Base-by-base conservation (phyloP, 1,140 invertebrate genomes). In the Leucophenga varia region DNA sequence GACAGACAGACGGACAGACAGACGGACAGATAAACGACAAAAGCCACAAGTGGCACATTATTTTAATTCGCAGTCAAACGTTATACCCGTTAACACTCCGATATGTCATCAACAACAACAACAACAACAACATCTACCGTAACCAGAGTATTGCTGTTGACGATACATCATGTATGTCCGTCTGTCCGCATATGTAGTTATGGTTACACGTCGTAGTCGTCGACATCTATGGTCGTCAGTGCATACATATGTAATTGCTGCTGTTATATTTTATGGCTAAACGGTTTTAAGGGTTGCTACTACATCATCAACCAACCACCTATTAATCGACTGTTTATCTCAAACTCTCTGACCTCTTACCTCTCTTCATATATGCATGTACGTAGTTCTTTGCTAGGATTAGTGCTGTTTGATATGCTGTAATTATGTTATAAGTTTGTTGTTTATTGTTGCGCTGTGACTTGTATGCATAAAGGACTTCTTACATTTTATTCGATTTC, bases 1-100 rank as follows among this genome's bases (percentile, higher is more conserved):
- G n/a, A n/a, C n/a, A n/a, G n/a, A n/a, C n/a, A n/a, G n/a, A n/a
- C n/a, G n/a, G n/a, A n/a, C n/a, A n/a, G n/a, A n/a, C n/a, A n/a
- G n/a, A n/a, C n/a, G n/a, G n/a, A n/a, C n/a, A n/a, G n/a, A n/a
- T n/a, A n/a, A n/a, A 6, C 5, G 19, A 25, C 44, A 25, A 40
- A 53, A 54, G 68, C 68, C 68, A 72, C 69, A 72, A 72, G 69
- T 72, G 68, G 69, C 64, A 65, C 64, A 72, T 72, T 72, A 72
- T 64, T 72, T 65, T 68, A 60, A 70, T 70, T 65, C 50, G 50
- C 65, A 70, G 65, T 70, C 61, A 70, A 70, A 70, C 59, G 61
- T 22, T 59, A 56, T 57, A 61, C 51, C 14, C 65, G 54, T 67
- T 63, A 57, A 67, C 63, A 67, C 56, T 43, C 41, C 55, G 50